phyloP scores from a whole-genome alignment of 1,140 invertebrate species.

The Drosophila pandora region DNA sequence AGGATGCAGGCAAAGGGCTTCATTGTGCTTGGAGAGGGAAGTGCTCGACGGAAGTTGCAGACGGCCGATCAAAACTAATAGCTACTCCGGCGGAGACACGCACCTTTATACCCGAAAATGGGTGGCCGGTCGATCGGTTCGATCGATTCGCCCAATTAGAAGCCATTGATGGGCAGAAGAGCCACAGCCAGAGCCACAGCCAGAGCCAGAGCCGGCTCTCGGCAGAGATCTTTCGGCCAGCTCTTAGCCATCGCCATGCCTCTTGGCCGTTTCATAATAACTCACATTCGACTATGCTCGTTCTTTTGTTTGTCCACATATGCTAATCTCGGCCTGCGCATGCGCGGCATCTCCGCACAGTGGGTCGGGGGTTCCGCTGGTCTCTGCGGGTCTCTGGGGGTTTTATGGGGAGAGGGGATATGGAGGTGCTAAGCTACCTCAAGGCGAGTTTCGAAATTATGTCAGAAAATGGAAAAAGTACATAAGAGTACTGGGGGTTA shows the following conservation, averaged over 20 bases:
- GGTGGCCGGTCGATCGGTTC: constrained; percentile 26
- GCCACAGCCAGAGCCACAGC: no score
- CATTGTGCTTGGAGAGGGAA: constrained; percentile 41
- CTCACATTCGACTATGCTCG: constrained; percentile 60
- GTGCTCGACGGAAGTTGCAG: constrained; percentile 8
- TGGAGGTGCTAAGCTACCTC: background rate
- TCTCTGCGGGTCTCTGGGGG: background rate
- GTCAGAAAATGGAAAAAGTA: background rate
- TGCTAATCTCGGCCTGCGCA: constrained; percentile 67
- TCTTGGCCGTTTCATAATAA: constrained; percentile 60
- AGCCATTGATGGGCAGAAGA: constrained; percentile 37
- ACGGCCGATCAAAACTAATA: constrained; percentile 72
- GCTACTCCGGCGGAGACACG: constrained; percentile 21
- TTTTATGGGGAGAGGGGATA: background rate
- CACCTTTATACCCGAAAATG: constrained; percentile 62
- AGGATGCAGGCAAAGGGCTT: constrained; percentile 75
- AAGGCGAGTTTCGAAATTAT: background rate
- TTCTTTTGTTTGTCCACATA: constrained; percentile 67
- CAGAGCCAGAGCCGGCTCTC: background rate
- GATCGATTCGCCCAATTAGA: constrained; percentile 49
- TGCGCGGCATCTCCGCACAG: constrained; percentile 58
- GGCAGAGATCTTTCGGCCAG: constrained; percentile 7
- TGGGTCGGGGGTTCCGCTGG: constrained; percentile 10
- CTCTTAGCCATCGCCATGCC: constrained; percentile 1
- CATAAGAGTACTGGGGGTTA: background rate